Evolutionary conservation across 1,140 invertebrate genomes (phyloP).

Genomic region (Hyphantria cunea): DNA sequence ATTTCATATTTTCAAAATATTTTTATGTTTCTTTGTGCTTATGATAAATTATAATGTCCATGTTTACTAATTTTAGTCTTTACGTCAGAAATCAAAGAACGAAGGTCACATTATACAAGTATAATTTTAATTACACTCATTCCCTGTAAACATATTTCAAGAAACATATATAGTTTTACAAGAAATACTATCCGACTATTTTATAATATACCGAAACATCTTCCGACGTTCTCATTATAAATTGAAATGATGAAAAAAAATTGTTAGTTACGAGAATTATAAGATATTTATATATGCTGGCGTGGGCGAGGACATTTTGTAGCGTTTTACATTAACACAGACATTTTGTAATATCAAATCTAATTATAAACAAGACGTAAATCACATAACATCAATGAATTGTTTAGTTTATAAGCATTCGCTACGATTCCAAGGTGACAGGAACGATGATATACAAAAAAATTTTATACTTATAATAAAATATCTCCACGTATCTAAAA

Average conservation of each 20-base stretch:
- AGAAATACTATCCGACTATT: no score
- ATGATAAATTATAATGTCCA: no score
- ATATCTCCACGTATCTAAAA: not conserved
- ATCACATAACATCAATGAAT: slow-evolving; percentile 15
- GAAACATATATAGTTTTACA: no score
- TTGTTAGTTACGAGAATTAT: slow-evolving; percentile 29
- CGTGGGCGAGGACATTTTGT: slow-evolving; percentile 58
- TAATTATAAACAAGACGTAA: slow-evolving; percentile 28
- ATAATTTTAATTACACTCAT: no score
- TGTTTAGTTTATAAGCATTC: slow-evolving; percentile 7
- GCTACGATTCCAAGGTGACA: slow-evolving; percentile 11
- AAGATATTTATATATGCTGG: slow-evolving; percentile 52
- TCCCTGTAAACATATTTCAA: no score
- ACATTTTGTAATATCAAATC: slow-evolving; percentile 31
- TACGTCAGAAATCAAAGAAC: no score
- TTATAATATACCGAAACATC: no score
- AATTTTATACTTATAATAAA: not conserved
- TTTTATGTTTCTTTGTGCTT: no score
- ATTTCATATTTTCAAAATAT: no score
- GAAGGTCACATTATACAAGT: no score
- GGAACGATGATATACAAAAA: not conserved
- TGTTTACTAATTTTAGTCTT: no score
- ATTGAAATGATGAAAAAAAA: slow-evolving; percentile 2
- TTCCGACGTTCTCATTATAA: not conserved
- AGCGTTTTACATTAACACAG: slow-evolving; percentile 42